Conservation (phyloP, 2,113 vertebrate genomes). For the Perca schrenkii region DNA sequence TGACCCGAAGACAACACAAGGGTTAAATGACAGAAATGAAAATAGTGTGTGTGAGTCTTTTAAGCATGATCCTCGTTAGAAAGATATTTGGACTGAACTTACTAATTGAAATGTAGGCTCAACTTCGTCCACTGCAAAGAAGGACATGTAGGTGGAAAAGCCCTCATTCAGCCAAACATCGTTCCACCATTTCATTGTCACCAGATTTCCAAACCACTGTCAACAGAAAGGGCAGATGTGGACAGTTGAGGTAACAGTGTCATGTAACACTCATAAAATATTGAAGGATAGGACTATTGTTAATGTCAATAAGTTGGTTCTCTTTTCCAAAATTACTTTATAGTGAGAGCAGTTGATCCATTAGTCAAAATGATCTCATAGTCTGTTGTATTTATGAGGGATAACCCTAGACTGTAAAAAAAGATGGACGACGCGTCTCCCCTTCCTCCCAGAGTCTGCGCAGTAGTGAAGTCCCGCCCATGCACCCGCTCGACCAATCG, state of each 20-base stretch:
- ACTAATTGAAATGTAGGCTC: conserved; percentile 86
- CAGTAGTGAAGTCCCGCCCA: too few species aligned
- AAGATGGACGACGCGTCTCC: too few species aligned
- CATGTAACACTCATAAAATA: too few species aligned
- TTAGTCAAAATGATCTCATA: neutral
- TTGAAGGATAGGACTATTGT: neutral
- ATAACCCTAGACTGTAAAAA: neutral
- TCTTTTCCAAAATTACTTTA: neutral
- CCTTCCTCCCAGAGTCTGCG: too few species aligned
- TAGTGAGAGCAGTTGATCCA: neutral
- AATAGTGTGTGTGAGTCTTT: neutral
- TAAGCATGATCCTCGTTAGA: neutral
- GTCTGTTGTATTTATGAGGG: neutral
- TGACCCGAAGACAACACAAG: too few species aligned
- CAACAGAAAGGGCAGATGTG: neutral
- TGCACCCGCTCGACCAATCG: too few species aligned
- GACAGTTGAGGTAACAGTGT: neutral
- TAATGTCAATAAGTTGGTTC: neutral
- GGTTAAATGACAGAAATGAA: neutral
- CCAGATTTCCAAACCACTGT: conserved; percentile 98
- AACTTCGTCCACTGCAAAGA: conserved; percentile 75
- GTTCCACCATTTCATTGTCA: conserved; percentile 96
- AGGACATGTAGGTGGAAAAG: conserved; percentile 90
- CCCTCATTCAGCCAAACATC: conserved; percentile 95
- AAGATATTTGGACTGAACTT: conserved; percentile 37